Conservation (phyloP, 2,797 vertebrate species). For the Loriculus beryllinus region DNA sequence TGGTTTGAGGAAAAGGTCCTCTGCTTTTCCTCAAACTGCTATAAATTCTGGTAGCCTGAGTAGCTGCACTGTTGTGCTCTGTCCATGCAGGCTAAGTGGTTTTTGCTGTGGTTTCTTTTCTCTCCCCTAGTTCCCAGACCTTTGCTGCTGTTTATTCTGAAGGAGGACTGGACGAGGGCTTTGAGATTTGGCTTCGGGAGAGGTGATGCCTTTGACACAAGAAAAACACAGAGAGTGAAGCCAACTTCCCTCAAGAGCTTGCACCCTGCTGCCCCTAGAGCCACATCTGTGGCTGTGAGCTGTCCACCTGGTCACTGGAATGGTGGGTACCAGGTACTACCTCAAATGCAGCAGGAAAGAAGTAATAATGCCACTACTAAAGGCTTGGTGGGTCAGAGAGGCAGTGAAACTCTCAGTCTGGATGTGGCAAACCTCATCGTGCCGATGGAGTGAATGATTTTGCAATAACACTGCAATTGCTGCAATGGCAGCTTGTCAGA, state of each 20-base stretch:
- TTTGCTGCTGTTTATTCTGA: not conserved
- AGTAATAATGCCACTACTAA: not conserved
- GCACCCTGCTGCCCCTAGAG: rapidly evolving
- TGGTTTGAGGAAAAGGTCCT: not conserved
- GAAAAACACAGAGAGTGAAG: not conserved
- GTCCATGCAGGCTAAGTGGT: too few relatives aligned
- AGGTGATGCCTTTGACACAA: not conserved
- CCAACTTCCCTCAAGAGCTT: not conserved
- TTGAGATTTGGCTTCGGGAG: not conserved
- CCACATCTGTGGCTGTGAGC: not conserved
- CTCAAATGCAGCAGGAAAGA: not conserved
- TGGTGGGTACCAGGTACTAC: rapidly evolving
- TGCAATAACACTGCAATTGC: not conserved
- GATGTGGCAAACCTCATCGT: not conserved
- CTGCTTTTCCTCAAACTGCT: not conserved
- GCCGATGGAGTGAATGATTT: not conserved
- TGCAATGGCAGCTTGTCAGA: not conserved
- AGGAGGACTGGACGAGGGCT: not conserved
- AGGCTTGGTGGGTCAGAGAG: not conserved
- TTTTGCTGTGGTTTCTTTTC: not conserved
- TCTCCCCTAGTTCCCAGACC: not conserved
- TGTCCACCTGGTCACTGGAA: not conserved
- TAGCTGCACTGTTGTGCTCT: not conserved
- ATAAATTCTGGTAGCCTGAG: not conserved
- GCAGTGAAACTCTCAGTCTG: not conserved